phyloP scores from a whole-genome alignment of 2,113 vertebrate species.

The Tauraco erythrolophus region DNA sequence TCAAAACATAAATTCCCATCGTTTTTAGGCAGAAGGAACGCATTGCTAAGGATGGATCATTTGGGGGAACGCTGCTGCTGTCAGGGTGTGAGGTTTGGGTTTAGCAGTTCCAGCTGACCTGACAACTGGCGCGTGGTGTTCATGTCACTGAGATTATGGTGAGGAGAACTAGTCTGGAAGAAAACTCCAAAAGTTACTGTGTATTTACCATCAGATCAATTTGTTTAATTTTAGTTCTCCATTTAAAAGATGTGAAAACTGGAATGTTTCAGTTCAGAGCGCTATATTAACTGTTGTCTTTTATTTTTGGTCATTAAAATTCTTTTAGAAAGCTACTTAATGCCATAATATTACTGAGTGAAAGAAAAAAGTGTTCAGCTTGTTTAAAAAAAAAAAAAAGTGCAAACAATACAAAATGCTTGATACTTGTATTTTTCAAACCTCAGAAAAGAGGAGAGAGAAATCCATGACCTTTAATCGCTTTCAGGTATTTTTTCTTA shows the following conservation, averaged over 20 bases:
- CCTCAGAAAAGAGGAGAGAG: background rate
- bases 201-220: background rate
- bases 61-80: background rate
- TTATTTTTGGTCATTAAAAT: background rate
- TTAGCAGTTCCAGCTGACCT: background rate
- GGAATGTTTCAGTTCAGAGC: background rate
- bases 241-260: background rate
- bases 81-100: background rate
- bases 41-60: accelerated
- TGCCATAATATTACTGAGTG: too few relatives aligned
- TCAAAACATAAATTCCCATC: background rate
- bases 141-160: accelerated
- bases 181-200: background rate
- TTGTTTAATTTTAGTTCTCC: background rate
- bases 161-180: background rate
- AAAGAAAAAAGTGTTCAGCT: background rate
- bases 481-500: background rate
- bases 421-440: background rate
- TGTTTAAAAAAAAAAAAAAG: background rate
- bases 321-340: background rate
- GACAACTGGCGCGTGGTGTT: background rate
- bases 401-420: background rate
- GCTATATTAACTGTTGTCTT: accelerated
- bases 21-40: background rate
- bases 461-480: conserved; percentile 63